These are phyloP conservation scores for Xestia ashworthii DNA, from an alignment of 2,888 invertebrate genomes.

Conservation along the genomic window DNA sequence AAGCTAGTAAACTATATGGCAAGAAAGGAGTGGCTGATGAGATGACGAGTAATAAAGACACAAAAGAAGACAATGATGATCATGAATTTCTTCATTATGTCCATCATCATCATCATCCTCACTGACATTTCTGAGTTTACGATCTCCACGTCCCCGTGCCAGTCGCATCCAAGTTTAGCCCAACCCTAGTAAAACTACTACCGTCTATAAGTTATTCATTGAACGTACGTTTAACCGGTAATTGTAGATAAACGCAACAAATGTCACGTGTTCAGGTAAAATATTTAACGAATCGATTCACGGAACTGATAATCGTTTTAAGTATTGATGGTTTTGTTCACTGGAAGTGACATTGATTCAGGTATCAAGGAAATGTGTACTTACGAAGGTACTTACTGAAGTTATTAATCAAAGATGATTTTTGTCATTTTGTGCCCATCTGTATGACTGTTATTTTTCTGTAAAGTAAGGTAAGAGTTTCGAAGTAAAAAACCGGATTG, in stretches of 20 bases:
- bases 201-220: conserved; percentile 28
- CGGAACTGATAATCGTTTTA: conserved; percentile 17
- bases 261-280: conserved; percentile 13
- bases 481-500: too few species aligned
- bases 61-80: background rate
- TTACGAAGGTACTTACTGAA: too few species aligned
- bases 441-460: too few species aligned
- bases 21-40: background rate
- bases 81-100: background rate
- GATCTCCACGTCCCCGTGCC: background rate
- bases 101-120: background rate
- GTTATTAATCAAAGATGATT: too few species aligned
- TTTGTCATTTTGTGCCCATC: too few species aligned
- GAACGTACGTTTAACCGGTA: conserved; percentile 6
- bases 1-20: background rate
- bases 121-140: background rate
- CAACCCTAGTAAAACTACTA: conserved; percentile 24
- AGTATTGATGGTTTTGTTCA: conserved; percentile 9
- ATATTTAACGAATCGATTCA: conserved; percentile 29
- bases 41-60: background rate
- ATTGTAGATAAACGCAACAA: conserved; percentile 35
- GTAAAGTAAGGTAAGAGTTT: too few species aligned
- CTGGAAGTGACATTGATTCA: conserved; percentile 6
- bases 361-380: background rate
- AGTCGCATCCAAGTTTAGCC: background rate